These are phyloP conservation scores for Papilio aristodemus DNA, from an alignment of 1,140 invertebrate species.

Conservation along the genomic window DNA sequence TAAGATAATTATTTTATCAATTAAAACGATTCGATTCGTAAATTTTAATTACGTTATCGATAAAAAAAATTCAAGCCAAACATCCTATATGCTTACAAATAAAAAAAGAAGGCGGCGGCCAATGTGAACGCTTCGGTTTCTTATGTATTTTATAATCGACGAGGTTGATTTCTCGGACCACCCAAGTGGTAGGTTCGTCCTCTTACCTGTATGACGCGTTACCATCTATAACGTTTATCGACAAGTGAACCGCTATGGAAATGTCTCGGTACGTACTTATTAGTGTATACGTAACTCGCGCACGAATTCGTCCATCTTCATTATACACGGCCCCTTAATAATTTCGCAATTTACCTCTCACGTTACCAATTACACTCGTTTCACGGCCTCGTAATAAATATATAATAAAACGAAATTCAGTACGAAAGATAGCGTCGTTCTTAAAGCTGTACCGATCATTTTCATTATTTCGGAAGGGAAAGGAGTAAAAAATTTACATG, in stretches of 20 bases:
- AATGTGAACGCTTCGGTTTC: conserved; percentile 45
- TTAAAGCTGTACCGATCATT: conserved; percentile 32
- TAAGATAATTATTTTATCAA: conserved; percentile 7
- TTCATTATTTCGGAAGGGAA: conserved; percentile 26
- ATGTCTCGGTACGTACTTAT: conserved; percentile 4
- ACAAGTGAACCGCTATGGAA: conserved; percentile 4
- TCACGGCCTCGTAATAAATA: conserved; percentile 22
- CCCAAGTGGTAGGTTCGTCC: conserved; percentile 63
- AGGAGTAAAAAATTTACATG: conserved; percentile 25
- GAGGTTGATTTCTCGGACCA: conserved; percentile 67
- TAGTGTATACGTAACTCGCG: conserved; percentile 22
- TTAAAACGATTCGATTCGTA: conserved; percentile 3
- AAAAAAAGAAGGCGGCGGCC: conserved; percentile 44
- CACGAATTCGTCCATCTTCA: conserved; percentile 22
- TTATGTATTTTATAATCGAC: conserved; percentile 67
- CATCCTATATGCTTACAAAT: conserved; percentile 31
- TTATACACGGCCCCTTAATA: conserved; percentile 15
- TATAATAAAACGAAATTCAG: conserved; percentile 31
- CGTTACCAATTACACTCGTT: conserved; percentile 25
- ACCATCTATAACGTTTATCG: conserved; percentile 41
- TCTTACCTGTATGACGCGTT: conserved; percentile 43
- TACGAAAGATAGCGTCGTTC: conserved; percentile 18
- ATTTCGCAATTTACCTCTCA: conserved; percentile 31
- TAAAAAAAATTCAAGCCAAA: conserved; percentile 18
- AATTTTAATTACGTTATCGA: conserved; percentile 12